Evolutionary conservation across 2,888 invertebrate species (phyloP).

Genomic region (Plusia festucae): DNA sequence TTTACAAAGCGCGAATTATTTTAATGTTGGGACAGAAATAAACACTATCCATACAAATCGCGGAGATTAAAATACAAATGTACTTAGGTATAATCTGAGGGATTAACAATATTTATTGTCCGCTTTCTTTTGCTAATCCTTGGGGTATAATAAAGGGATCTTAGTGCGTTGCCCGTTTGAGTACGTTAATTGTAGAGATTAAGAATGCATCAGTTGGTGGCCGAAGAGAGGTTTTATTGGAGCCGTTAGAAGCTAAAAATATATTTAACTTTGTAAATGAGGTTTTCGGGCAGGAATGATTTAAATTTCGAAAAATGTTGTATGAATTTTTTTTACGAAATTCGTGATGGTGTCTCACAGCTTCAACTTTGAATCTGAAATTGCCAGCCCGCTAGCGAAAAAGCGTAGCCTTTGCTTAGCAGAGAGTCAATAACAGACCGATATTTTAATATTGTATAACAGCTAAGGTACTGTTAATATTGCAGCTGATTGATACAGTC

Average conservation of each 20-base stretch:
- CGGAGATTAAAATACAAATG: conserved; percentile 57
- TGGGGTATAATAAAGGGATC: conserved; percentile 64
- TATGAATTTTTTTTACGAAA: too few relatives aligned
- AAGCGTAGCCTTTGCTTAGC: too few relatives aligned
- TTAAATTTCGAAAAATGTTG: background rate
- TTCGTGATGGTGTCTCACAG: too few relatives aligned
- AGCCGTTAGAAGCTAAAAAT: background rate
- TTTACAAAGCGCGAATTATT: conserved; percentile 29
- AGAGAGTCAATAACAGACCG: too few relatives aligned
- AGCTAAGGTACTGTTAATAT: too few relatives aligned
- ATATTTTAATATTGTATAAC: too few relatives aligned
- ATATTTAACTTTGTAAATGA: background rate
- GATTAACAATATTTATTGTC: conserved; percentile 76
- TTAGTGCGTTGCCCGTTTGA: conserved; percentile 68
- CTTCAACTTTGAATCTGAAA: too few relatives aligned
- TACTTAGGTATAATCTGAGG: conserved; percentile 63
- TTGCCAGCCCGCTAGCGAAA: too few relatives aligned
- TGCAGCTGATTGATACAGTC: too few relatives aligned
- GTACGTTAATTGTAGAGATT: conserved; percentile 65
- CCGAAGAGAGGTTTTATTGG: conserved; percentile 34
- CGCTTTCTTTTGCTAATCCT: conserved; percentile 67
- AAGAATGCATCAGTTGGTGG: conserved; percentile 59
- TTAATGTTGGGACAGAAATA: conserved; percentile 41
- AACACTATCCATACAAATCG: conserved; percentile 54
- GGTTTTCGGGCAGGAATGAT: background rate